Percentiles rank a stretch among this genome's conserved stretches.
Evolutionary conservation across 2,113 vertebrate species (phyloP).

Genomic region (Nycticryphes semicollaris): DNA sequence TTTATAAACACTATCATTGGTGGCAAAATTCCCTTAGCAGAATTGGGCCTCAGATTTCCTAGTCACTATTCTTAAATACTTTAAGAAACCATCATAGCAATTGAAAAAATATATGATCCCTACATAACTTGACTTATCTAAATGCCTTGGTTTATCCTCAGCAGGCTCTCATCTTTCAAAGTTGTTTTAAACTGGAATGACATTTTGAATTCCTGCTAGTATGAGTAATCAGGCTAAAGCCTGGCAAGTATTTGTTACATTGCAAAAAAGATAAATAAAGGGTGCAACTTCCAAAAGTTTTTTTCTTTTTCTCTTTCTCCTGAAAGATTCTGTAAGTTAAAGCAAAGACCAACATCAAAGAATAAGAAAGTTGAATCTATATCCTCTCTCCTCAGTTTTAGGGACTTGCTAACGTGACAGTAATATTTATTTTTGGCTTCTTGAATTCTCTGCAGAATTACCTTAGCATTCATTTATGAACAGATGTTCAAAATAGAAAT

Average conservation of each 20-base stretch:
- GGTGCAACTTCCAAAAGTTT: background rate
- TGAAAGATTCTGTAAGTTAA: background rate
- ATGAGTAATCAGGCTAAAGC: constrained; percentile 21
- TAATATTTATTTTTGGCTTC: constrained; percentile 20
- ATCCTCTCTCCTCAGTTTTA: background rate
- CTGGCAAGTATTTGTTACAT: constrained; percentile 2
- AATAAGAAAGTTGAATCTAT: background rate
- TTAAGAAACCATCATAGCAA: background rate
- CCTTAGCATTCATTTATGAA: background rate
- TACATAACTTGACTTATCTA: constrained; percentile 35
- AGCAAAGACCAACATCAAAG: background rate
- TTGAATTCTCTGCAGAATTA: background rate
- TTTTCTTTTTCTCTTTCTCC: background rate
- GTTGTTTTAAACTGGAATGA: constrained; percentile 37
- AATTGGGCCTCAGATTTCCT: background rate
- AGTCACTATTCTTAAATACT: background rate
- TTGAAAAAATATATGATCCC: background rate
- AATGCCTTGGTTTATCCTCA: constrained; percentile 6
- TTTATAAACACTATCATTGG: background rate
- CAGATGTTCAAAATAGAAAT: background rate
- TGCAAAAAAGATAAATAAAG: constrained; percentile 1
- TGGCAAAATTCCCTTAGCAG: background rate
- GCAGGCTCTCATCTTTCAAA: constrained; percentile 9
- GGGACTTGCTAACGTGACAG: background rate
- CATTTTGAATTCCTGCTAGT: constrained; percentile 45